These are phyloP conservation scores for Onychomys torridus DNA, from an alignment of 2,797 vertebrate species.

Conservation along the genomic window DNA sequence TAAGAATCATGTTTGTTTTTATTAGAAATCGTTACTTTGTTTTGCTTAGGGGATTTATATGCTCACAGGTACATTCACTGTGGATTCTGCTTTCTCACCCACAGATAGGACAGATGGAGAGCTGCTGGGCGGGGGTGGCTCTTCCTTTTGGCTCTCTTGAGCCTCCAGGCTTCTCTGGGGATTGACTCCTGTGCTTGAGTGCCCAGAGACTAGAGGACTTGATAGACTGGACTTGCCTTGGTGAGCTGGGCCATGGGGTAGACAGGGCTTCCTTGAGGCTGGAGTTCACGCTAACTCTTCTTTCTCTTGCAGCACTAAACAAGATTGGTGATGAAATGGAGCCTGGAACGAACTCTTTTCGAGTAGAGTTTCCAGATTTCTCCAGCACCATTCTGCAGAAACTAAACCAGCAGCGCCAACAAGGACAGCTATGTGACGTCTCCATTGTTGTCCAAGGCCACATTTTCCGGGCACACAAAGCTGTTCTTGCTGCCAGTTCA, in stretches of 20 bases:
- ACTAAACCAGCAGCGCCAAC: slow-evolving; percentile 93
- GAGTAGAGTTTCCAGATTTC: slow-evolving; percentile 94
- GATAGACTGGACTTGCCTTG: background rate
- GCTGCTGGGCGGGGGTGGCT: background rate
- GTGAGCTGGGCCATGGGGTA: background rate
- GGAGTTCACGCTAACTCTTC: slow-evolving; percentile 62
- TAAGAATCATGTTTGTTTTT: slow-evolving; percentile 42
- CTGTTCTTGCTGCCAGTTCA: slow-evolving; percentile 93
- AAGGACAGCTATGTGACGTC: slow-evolving; percentile 93
- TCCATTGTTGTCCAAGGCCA: slow-evolving; percentile 93
- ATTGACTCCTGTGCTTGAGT: background rate
- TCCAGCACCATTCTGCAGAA: slow-evolving; percentile 93
- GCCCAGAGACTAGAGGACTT: background rate
- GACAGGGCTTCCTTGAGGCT: background rate
- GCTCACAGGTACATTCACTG: background rate
- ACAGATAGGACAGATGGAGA: background rate
- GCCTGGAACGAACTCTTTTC: slow-evolving; percentile 91
- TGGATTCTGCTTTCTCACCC: background rate
- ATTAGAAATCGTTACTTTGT: slow-evolving; percentile 34
- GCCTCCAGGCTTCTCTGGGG: background rate
- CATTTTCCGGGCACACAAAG: slow-evolving; percentile 93
- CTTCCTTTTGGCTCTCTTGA: background rate
- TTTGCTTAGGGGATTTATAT: slow-evolving; percentile 26
- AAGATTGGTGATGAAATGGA: slow-evolving; percentile 91
- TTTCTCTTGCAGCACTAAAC: slow-evolving; percentile 83